Percentiles rank a stretch among this genome's conserved stretches.
Conservation (phyloP, 2,888 invertebrate genomes). For the Pelosia muscerda region DNA sequence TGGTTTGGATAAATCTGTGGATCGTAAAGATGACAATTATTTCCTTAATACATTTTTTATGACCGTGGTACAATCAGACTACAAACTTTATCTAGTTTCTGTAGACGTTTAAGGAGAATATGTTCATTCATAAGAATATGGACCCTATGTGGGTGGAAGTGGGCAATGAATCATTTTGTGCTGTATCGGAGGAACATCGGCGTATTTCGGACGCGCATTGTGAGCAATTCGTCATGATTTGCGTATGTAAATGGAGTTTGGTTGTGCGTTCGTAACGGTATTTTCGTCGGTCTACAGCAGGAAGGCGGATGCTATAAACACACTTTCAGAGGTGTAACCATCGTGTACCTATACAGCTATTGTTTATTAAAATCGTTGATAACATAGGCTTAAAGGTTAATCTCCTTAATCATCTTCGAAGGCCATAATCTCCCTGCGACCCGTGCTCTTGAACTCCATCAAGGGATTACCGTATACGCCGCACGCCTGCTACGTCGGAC, state of each 20-base stretch:
- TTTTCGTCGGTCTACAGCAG: constrained; percentile 83
- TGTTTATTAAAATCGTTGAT: constrained; percentile 59
- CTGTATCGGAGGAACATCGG: constrained; percentile 56
- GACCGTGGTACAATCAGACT: neutral
- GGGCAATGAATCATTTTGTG: constrained; percentile 58
- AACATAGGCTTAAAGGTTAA: constrained; percentile 33
- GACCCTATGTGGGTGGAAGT: constrained; percentile 53
- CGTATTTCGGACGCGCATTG: constrained; percentile 78
- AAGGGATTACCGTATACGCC: constrained; percentile 48
- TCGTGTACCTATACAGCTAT: constrained; percentile 62
- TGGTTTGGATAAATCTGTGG: neutral
- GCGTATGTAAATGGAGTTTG: constrained; percentile 85
- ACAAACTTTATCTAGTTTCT: constrained; percentile 45
- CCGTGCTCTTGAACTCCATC: constrained; percentile 47
- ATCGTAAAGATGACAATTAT: neutral
- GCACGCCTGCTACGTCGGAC: constrained; percentile 25
- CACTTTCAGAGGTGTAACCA: constrained; percentile 77
- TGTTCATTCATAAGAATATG: constrained; percentile 57
- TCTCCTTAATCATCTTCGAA: constrained; percentile 35
- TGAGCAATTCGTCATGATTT: constrained; percentile 84
- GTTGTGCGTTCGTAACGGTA: constrained; percentile 83
- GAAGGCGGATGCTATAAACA: constrained; percentile 86
- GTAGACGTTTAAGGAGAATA: constrained; percentile 53
- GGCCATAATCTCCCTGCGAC: constrained; percentile 27
- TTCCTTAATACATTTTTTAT: constrained; percentile 15